A percentile compares a stretch with the other conserved stretches of the same genome.
These are phyloP conservation scores for Martes martes DNA, from an alignment of 2,113 vertebrate genomes.

Conservation along the genomic window DNA sequence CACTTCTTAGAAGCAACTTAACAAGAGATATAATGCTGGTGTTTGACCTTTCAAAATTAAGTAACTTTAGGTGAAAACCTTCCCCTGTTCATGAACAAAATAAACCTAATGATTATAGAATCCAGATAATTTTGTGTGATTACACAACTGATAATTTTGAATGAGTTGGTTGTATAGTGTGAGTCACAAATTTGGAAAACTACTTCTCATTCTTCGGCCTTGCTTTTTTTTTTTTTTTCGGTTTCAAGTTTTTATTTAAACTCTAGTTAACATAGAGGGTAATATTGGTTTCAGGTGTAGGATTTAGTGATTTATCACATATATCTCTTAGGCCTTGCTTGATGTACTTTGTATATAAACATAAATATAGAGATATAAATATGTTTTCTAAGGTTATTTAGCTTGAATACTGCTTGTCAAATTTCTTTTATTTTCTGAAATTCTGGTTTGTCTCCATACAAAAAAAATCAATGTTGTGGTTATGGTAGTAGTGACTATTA, in stretches of 20 bases:
- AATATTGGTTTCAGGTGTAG: background rate
- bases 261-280: background rate
- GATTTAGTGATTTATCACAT: background rate
- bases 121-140: background rate
- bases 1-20: background rate
- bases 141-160: background rate
- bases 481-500: background rate
- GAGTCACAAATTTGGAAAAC: background rate
- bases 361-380: background rate
- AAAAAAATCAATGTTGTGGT: background rate
- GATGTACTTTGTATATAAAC: background rate
- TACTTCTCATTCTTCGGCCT: background rate
- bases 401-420: background rate
- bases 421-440: background rate
- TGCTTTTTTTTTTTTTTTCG: background rate
- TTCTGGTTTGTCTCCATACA: background rate
- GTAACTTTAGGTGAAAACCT: background rate
- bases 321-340: background rate
- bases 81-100: background rate
- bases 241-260: background rate
- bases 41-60: slow-evolving; percentile 26
- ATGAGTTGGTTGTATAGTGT: background rate
- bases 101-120: background rate
- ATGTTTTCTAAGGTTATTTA: slow-evolving; percentile 16
- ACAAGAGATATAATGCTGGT: background rate